Base-by-base conservation (phyloP, 2,113 vertebrate genomes). In the Phrynocephalus versicolor region DNA sequence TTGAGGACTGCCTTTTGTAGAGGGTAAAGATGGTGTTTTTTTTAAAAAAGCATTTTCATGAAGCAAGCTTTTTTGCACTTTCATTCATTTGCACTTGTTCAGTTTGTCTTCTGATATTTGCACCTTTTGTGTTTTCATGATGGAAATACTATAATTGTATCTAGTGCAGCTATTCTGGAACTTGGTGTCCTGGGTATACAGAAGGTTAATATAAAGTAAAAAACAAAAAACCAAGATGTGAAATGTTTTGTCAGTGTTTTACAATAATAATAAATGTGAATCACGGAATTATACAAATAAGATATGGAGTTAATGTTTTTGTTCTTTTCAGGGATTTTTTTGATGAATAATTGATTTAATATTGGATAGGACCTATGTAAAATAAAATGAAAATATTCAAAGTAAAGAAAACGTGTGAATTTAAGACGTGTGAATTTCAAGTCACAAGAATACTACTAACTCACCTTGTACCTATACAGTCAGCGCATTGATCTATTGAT, bases 31-130 rank as follows among this genome's bases (percentile, higher is more conserved):
- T 5, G 86, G 14, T 81, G 41, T 88, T 86, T 78, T 89, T 70
- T 81, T 78, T 88, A 86, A 81, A 79, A 81, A 79, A 88, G 81
- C 0, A 27, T 80, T 85, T 73, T 89, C 88, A 75, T 69, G 85
- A 79, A 78, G 88, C 86, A 65, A 95, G 88, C 90, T 90, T 91
- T 89, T 94, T 95, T 96, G 95, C 95, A 95, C 96, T 95, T 96
- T 95, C 82, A 92, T 95, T 95, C 91, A 88, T 92, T 95, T 91
- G 93, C 94, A 94, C 94, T 96, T 30, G 10, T 89, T 88, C 70
- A 76, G 57, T 90, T 94, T 89, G 9, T 76, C 27, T 25, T 91
- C 95, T 93, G 83, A 84, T 92, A 94, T 90, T 60, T 3, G 33
- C 83, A 15, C 88, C 70, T 90, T 51, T 89, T 88, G 64, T 90